These are phyloP conservation scores for Chironex yamaguchii DNA, from an alignment of 30 jellyfish, hydroid and myxozoan species.

Conservation along the genomic window DNA sequence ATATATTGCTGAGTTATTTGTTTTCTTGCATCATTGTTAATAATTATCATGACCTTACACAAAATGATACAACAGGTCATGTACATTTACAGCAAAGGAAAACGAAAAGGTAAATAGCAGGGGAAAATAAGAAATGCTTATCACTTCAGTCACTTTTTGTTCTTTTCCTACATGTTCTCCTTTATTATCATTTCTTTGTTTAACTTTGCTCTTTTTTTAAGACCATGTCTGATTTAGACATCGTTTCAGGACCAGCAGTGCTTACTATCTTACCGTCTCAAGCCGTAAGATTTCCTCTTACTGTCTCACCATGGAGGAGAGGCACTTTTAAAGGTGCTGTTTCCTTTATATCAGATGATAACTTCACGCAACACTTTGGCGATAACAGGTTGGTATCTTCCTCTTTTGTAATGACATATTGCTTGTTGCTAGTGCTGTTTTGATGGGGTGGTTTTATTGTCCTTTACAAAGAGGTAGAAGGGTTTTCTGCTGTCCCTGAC, in stretches of 20 bases:
- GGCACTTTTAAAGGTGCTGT: conserved; percentile 86
- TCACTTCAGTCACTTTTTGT: not conserved
- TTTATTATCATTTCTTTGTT: not conserved
- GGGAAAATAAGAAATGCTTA: no score
- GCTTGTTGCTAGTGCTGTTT: not conserved
- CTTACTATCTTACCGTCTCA: conserved; percentile 86
- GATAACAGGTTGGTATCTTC: conserved; percentile 45
- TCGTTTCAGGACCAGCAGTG: conserved; percentile 74
- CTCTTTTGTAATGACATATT: not conserved
- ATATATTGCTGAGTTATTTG: no score
- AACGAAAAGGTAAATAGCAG: no score
- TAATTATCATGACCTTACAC: no score
- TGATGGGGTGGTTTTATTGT: not conserved
- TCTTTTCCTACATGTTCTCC: not conserved
- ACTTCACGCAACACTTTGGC: conserved; percentile 41
- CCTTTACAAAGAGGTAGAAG: not conserved
- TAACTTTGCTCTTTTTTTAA: not conserved
- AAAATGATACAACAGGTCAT: no score
- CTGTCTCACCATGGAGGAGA: conserved; percentile 81
- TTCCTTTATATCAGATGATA: conserved; percentile 85
- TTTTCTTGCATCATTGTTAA: no score
- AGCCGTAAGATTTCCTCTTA: conserved; percentile 63
- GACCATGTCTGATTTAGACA: conserved; percentile 88
- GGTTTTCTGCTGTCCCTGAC: no score
- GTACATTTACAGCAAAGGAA: no score